These are phyloP conservation scores for Recurvirostra avosetta DNA, from an alignment of 2,113 vertebrate genomes.

Conservation along the genomic window DNA sequence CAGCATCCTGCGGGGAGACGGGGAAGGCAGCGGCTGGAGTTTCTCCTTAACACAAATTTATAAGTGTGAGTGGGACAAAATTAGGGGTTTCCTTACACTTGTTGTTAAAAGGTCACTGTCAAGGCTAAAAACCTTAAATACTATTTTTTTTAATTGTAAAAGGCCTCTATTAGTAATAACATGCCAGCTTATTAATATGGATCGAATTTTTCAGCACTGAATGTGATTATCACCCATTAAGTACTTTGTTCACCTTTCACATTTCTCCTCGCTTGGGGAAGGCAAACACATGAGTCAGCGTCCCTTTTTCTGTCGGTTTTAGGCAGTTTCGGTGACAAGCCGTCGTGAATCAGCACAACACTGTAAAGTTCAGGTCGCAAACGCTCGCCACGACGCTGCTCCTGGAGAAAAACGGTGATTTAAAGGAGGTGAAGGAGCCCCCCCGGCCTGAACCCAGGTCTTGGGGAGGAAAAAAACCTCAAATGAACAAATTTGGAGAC, in stretches of 20 bases:
- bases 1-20: not conserved
- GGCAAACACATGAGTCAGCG: constrained; percentile 60
- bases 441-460: not conserved
- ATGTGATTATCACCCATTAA: constrained; percentile 15
- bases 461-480: rapidly evolving
- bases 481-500: not conserved
- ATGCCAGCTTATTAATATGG: not conserved
- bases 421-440: not conserved
- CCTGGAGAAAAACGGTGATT: not conserved
- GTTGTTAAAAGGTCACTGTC: constrained; percentile 15
- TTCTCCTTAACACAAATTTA: constrained; percentile 41
- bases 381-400: not conserved
- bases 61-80: constrained; percentile 16
- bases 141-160: not conserved
- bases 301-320: constrained; percentile 53
- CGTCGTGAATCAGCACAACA: constrained; percentile 43
- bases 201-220: not conserved
- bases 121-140: constrained; percentile 26
- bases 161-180: not conserved
- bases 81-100: constrained; percentile 36
- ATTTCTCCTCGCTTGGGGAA: not conserved
- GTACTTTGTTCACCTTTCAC: constrained; percentile 56
- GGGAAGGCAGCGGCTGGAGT: not conserved
- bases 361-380: constrained; percentile 28
- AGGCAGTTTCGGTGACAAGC: constrained; percentile 22